A percentile compares a stretch with the other conserved stretches of the same genome.
Evolutionary conservation across 1,140 invertebrate genomes (phyloP).

Genomic region (Drosophila mauritiana): DNA sequence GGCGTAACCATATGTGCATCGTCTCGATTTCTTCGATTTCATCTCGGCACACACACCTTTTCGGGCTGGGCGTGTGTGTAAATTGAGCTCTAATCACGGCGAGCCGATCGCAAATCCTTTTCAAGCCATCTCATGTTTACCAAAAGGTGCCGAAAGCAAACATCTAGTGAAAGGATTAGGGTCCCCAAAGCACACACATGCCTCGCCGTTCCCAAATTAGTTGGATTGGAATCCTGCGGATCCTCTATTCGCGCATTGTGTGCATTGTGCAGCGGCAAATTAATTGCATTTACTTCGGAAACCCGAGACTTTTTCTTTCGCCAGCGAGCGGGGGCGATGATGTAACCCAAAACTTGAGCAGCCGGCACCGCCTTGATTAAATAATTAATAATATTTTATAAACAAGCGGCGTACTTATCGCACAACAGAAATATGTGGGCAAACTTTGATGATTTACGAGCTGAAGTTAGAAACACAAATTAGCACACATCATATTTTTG

Average conservation of each 20-base stretch:
- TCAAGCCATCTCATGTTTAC: constrained; percentile 73
- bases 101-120: constrained; percentile 54
- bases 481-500: neutral
- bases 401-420: constrained; percentile 60
- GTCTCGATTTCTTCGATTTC: constrained; percentile 53
- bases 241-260: constrained; percentile 13
- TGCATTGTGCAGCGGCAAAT: constrained; percentile 65
- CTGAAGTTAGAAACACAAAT: neutral
- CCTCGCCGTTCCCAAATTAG: constrained; percentile 57
- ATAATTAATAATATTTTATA: constrained; percentile 80
- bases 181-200: constrained; percentile 72
- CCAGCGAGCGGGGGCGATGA: constrained; percentile 17
- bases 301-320: constrained; percentile 46
- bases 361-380: constrained; percentile 31
- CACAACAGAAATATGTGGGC: neutral
- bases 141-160: constrained; percentile 79
- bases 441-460: neutral
- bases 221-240: constrained; percentile 34
- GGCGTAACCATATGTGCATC: constrained; percentile 68
- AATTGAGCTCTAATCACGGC: constrained; percentile 71
- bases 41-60: constrained; percentile 46
- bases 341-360: constrained; percentile 54
- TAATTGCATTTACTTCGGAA: constrained; percentile 65
- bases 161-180: constrained; percentile 72
- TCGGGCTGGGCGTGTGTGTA: constrained; percentile 42